Evolutionary conservation across 53 echinoderm and acorn worm genomes (phyloP).

Genomic region (Mesocentrotus franciscanus): DNA sequence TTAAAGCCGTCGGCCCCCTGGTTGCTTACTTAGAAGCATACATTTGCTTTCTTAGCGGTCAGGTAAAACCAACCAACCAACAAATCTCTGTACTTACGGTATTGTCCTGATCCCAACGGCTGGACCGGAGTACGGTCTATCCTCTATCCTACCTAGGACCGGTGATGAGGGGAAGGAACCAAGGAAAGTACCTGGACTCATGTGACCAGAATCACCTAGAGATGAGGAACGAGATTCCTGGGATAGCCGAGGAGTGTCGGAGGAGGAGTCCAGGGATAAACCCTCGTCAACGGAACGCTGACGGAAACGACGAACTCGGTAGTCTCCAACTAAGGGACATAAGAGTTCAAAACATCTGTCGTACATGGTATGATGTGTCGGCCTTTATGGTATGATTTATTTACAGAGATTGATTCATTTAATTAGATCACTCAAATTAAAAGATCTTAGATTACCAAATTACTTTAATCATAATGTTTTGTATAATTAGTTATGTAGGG

Average conservation of each 20-base stretch:
- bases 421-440: no score
- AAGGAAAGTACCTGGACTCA: conserved; percentile 69
- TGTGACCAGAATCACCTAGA: conserved; percentile 76
- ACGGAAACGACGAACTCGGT: conserved; percentile 77
- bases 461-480: no score
- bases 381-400: no score
- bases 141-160: conserved; percentile 74
- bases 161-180: conserved; percentile 75
- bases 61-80: no score
- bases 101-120: conserved; percentile 83
- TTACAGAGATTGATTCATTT: no score
- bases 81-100: conserved; percentile 68
- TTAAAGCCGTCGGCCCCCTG: no score
- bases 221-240: conserved; percentile 64
- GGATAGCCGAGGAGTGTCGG: conserved; percentile 47
- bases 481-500: no score
- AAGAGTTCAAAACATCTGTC: no score
- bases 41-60: no score
- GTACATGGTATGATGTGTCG: no score
- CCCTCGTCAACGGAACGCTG: conserved; percentile 78
- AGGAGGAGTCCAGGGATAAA: conserved; percentile 28
- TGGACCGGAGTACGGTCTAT: conserved; percentile 91
- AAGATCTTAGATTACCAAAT: no score
- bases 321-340: conserved; percentile 71
- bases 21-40: no score